Evolutionary conservation across 2,113 vertebrate species (phyloP).

Genomic region (Gobiocypris rarus): DNA sequence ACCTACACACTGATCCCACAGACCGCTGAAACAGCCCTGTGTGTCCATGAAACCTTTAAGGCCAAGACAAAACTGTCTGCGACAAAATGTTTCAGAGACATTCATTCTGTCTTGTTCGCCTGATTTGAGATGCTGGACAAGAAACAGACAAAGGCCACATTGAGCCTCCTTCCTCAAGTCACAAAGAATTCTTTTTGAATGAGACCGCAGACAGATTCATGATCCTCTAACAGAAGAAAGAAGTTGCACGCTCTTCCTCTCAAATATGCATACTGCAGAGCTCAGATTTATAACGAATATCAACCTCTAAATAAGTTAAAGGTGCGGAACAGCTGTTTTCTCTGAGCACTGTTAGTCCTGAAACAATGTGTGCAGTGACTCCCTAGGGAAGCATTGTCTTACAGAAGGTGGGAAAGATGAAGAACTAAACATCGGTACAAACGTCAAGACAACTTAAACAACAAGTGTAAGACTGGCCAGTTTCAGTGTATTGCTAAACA

Average conservation of each 20-base stretch:
- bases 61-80: constrained; percentile 42
- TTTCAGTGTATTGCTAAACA: constrained; percentile 49
- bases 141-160: constrained; percentile 73
- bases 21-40: constrained; percentile 9
- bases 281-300: neutral
- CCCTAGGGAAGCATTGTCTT: constrained; percentile 19
- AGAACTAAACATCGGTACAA: constrained; percentile 24
- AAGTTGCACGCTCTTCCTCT: neutral
- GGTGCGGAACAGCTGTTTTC: neutral
- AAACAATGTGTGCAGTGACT: neutral
- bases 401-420: constrained; percentile 22
- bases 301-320: neutral
- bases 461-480: constrained; percentile 15
- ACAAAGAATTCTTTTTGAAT: constrained; percentile 73
- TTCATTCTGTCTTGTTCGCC: constrained; percentile 63
- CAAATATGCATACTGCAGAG: too few species aligned
- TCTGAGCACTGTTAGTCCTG: neutral
- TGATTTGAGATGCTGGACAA: constrained; percentile 56
- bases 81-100: constrained; percentile 66
- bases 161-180: constrained; percentile 60
- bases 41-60: constrained; percentile 5
- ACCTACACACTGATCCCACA: constrained; percentile 38
- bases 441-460: constrained; percentile 23
- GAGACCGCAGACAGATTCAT: constrained; percentile 65
- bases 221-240: constrained; percentile 47